A percentile compares a stretch with the other conserved stretches of the same genome.
These are phyloP conservation scores for Archocentrus centrarchus DNA, from an alignment of 2,113 vertebrate species.

Conservation along the genomic window DNA sequence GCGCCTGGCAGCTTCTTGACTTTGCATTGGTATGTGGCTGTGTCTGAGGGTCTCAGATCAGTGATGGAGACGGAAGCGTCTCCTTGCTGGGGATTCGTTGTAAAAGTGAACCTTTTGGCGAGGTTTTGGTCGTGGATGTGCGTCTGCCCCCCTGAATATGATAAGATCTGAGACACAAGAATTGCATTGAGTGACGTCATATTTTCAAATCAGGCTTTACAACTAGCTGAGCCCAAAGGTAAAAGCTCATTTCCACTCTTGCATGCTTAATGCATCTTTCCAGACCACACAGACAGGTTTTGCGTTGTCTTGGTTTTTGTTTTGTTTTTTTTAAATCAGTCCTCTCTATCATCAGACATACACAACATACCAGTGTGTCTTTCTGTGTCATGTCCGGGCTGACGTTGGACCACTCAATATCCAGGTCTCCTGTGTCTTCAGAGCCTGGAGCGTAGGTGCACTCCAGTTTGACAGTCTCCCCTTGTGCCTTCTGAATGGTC, in stretches of 20 bases:
- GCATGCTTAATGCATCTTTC: neutral
- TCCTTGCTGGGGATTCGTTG: slow-evolving; percentile 79
- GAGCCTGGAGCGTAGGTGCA: slow-evolving; percentile 84
- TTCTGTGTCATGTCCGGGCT: slow-evolving; percentile 84
- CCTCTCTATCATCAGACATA: neutral
- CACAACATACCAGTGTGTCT: slow-evolving; percentile 78
- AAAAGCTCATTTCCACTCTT: neutral
- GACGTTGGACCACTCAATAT: slow-evolving; percentile 90
- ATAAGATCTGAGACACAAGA: slow-evolving; percentile 81
- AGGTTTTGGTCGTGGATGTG: slow-evolving; percentile 73
- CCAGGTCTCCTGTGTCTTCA: slow-evolving; percentile 83
- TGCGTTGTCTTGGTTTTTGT: no score
- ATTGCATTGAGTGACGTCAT: slow-evolving; percentile 26
- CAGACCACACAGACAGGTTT: no score
- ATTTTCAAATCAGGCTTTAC: slow-evolving; percentile 46
- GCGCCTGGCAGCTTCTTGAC: slow-evolving; percentile 91
- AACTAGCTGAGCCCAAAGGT: neutral
- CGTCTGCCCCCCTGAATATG: slow-evolving; percentile 81
- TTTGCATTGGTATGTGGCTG: slow-evolving; percentile 90
- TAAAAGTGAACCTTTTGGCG: slow-evolving; percentile 83
- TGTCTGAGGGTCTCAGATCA: slow-evolving; percentile 79
- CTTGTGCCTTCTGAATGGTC: slow-evolving; percentile 82
- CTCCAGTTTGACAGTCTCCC: slow-evolving; percentile 81
- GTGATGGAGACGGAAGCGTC: slow-evolving; percentile 88
- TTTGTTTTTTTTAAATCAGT: neutral